Conservation (phyloP, 2,113 vertebrate genomes). For the Coracopsis vasa region DNA sequence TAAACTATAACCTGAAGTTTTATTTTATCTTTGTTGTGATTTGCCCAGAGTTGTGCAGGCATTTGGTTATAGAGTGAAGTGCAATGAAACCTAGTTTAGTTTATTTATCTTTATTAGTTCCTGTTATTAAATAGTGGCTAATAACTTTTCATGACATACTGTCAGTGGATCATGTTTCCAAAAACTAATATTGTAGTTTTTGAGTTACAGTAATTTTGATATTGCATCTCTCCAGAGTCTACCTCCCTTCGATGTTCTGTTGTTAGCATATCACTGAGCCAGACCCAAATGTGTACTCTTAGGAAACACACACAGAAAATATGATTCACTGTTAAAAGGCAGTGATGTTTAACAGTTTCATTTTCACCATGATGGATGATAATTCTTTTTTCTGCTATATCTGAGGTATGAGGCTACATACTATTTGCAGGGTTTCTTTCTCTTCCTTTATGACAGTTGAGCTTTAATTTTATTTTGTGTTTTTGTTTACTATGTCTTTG, state of each 20-base stretch:
- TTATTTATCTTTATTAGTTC: not conserved
- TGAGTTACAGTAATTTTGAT: not conserved
- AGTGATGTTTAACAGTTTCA: not conserved
- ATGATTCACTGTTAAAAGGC: not conserved
- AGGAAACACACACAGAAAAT: not conserved
- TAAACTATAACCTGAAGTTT: not conserved
- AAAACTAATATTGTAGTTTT: not conserved
- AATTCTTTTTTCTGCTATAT: not conserved
- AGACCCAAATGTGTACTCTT: not conserved
- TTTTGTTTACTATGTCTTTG: not conserved
- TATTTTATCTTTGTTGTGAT: not conserved
- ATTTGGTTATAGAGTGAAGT: not conserved
- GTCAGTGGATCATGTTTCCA: not conserved
- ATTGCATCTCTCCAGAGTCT: accelerated
- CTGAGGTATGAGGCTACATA: not conserved
- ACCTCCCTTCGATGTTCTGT: not conserved
- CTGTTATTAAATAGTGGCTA: not conserved
- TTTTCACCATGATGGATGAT: not conserved
- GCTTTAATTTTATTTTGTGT: not conserved
- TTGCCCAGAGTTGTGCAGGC: not conserved
- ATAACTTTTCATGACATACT: not conserved
- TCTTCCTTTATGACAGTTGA: not conserved
- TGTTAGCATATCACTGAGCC: not conserved
- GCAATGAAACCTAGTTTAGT: not conserved
- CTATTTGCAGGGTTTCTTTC: not conserved